Base-by-base conservation (phyloP, 2,113 vertebrate species). In the Charadrius vociferus region DNA sequence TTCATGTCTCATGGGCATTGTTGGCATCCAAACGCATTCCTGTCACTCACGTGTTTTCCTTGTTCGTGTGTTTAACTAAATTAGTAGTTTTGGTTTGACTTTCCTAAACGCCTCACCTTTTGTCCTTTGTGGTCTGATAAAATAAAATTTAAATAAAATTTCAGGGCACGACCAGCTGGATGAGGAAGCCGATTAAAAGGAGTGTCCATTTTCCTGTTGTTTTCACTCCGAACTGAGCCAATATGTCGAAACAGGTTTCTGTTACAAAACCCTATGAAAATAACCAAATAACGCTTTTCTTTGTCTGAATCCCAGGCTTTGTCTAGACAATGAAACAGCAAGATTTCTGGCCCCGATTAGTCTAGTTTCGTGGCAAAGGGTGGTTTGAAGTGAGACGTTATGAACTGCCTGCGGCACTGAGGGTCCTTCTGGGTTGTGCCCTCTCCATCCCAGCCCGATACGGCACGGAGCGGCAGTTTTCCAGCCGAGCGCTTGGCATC, bases 371-470 rank as follows among this genome's bases (percentile, higher is more conserved):
- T 65, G 74, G 47, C 73, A 70, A 80, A 50, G 0, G 2, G 47
- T 61, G 47, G 32, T 68, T 88, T 52, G 30, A 77, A 88, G 34
- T 9, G 17, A 79, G 83, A 49, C 10, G 12, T 41, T 19, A 7
- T 1, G 39, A n/a, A 21, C 14, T 56, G 37, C 45, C 55, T 53
- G 41, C 1, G 4, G 29, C 50, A 70, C 74, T n/a, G 21, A 52
- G 47, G 49, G 13, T 73, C 63, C 12, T 4, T 8, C 5, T 2
- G 8, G 26, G 10, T 10, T 61, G 29, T 0, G 0, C 14, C 47
- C 47, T 58, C 45, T 70, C 10, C 34, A 8, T 19, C 37, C 66
- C 30, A 37, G 53, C 36, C 45, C 30, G 1, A 8, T 0, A 23
- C 56, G 82, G 62, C 30, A 14, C 39, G 39, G 41, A 58, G 68